A percentile compares a stretch with the other conserved stretches of the same genome.
These are phyloP conservation scores for Intellagama lesueurii DNA, from an alignment of 2,797 vertebrate genomes.

Conservation along the genomic window DNA sequence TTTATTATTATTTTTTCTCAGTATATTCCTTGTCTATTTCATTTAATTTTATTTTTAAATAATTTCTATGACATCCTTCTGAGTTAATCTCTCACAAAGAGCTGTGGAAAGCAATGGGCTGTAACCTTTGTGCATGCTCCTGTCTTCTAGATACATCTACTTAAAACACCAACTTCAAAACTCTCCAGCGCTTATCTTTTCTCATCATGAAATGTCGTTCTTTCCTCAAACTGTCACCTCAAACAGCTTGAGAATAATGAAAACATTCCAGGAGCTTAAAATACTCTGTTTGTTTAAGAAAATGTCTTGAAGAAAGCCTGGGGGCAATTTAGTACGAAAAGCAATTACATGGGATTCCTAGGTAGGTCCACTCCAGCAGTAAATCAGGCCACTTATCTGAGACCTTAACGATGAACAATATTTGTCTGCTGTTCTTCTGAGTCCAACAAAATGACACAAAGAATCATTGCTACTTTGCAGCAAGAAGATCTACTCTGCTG, in stretches of 20 bases:
- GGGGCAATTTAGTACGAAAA: slow-evolving; percentile 4
- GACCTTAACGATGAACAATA: slow-evolving; percentile 8
- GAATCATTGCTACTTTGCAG: slow-evolving; percentile 1
- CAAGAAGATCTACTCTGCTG: slow-evolving; percentile 16
- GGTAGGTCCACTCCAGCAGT: slow-evolving; percentile 1
- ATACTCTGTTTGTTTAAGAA: slow-evolving; percentile 15
- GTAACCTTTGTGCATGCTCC: not conserved
- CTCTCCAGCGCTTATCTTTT: not conserved
- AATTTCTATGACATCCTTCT: not conserved
- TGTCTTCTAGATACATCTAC: not conserved
- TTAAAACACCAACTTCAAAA: not conserved
- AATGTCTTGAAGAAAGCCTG: not conserved
- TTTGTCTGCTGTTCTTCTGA: slow-evolving; percentile 3
- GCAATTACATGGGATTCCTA: slow-evolving; percentile 18
- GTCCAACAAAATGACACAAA: slow-evolving; percentile 1
- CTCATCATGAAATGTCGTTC: not conserved
- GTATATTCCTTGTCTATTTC: not conserved
- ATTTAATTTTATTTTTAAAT: not conserved
- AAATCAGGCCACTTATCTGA: slow-evolving; percentile 34
- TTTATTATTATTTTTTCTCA: not conserved
- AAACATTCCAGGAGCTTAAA: slow-evolving; percentile 28
- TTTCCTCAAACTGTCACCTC: not conserved
- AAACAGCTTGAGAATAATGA: not conserved
- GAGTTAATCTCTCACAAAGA: not conserved
- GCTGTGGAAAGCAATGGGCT: not conserved